Conservation (phyloP, 2,113 vertebrate genomes). For the Nycticryphes semicollaris region DNA sequence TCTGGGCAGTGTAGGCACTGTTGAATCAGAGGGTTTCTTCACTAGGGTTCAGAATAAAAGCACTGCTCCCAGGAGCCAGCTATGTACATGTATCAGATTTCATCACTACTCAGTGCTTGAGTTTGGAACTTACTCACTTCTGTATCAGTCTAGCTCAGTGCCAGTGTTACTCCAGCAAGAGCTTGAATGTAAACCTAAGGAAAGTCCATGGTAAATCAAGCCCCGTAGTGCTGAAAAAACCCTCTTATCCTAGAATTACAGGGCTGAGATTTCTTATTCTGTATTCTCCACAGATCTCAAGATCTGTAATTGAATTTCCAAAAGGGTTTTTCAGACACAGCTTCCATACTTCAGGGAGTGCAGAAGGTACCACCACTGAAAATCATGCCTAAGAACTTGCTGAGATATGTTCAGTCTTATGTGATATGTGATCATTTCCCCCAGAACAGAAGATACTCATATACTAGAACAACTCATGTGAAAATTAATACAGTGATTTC, state of each 20-base stretch:
- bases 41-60: background rate
- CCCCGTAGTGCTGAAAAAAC: background rate
- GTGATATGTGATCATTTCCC: background rate
- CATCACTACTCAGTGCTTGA: background rate
- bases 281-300: background rate
- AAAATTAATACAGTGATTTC: constrained; percentile 33
- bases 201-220: background rate
- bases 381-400: background rate
- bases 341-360: background rate
- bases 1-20: background rate
- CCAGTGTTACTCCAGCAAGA: background rate
- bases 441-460: background rate
- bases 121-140: background rate
- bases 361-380: background rate
- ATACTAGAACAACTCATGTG: background rate
- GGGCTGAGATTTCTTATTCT: background rate
- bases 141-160: background rate
- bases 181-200: background rate
- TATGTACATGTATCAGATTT: background rate
- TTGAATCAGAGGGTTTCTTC: background rate
- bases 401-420: background rate
- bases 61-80: background rate
- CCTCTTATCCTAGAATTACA: background rate
- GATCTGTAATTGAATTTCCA: background rate
- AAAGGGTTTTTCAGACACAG: background rate